Evolutionary conservation across 2,888 invertebrate species (phyloP).

Genomic region (Notodonta ziczac): DNA sequence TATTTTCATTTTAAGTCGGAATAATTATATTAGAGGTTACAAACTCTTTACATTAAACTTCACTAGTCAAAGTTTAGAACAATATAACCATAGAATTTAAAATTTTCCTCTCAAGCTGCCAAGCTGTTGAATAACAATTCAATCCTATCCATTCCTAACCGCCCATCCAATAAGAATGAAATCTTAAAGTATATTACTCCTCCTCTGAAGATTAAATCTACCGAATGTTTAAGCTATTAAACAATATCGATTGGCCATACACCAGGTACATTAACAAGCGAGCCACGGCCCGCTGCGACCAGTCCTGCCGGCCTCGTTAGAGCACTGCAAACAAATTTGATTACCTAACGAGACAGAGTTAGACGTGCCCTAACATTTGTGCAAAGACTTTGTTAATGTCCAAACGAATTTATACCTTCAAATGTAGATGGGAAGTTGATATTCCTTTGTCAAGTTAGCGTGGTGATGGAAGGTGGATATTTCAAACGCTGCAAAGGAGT

Average conservation of each 20-base stretch:
- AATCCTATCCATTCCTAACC: no score
- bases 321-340: constrained; percentile 75
- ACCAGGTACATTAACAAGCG: constrained; percentile 53
- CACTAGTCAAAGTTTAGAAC: no score
- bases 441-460: constrained; percentile 14
- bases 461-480: not conserved
- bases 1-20: no score
- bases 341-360: constrained; percentile 72
- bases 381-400: constrained; percentile 20
- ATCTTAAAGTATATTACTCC: no score
- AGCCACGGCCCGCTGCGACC: constrained; percentile 54
- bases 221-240: constrained; percentile 25
- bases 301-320: constrained; percentile 68
- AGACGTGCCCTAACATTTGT: constrained; percentile 48
- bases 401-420: constrained; percentile 28
- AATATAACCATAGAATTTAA: no score
- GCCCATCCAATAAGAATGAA: no score
- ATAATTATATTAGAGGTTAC: no score
- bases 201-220: no score
- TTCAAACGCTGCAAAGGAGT: not conserved
- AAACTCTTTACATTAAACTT: no score
- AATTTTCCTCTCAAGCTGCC: no score
- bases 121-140: no score
- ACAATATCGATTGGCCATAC: constrained; percentile 41
- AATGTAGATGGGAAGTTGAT: constrained; percentile 14